These are phyloP conservation scores for Drosophila paramelanica DNA, from an alignment of 2,888 invertebrate species.

Conservation along the genomic window DNA sequence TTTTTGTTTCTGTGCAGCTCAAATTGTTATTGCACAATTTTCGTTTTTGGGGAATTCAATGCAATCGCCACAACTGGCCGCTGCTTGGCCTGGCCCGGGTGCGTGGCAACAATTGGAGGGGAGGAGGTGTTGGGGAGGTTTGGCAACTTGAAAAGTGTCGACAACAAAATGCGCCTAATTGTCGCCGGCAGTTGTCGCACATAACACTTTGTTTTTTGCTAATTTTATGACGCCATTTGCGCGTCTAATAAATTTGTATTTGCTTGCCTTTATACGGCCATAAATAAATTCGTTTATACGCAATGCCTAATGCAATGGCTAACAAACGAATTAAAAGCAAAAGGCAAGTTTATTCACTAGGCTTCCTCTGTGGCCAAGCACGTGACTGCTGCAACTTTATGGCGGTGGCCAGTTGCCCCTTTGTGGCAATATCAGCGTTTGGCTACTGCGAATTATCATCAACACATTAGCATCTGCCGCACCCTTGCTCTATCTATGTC, in stretches of 20 bases:
- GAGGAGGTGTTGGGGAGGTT: not conserved
- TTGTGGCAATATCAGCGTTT: constrained; percentile 29
- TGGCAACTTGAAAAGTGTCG: constrained; percentile 48
- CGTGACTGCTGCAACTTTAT: constrained; percentile 37
- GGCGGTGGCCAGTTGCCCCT: constrained; percentile 47
- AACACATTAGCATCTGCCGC: constrained; percentile 44
- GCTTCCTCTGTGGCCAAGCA: constrained; percentile 9
- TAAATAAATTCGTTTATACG: constrained; percentile 18
- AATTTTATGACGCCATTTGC: constrained; percentile 63
- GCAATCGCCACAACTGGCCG: constrained; percentile 55
- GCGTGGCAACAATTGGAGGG: not conserved
- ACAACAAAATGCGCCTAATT: constrained; percentile 77
- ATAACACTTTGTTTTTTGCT: constrained; percentile 76
- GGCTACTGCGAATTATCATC: constrained; percentile 54
- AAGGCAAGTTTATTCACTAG: constrained; percentile 31
- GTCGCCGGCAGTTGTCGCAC: constrained; percentile 69
- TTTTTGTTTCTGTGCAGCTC: constrained; percentile 66
- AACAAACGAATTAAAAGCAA: constrained; percentile 13
- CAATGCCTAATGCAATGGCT: constrained; percentile 1
- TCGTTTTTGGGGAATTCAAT: constrained; percentile 58
- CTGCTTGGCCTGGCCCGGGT: constrained; percentile 8
- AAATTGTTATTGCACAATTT: constrained; percentile 83
- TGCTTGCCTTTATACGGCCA: constrained; percentile 22
- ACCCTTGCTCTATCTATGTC: not conserved
- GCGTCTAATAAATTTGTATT: constrained; percentile 32